These are phyloP conservation scores for Falco biarmicus DNA, from an alignment of 2,797 vertebrate species.

Conservation along the genomic window DNA sequence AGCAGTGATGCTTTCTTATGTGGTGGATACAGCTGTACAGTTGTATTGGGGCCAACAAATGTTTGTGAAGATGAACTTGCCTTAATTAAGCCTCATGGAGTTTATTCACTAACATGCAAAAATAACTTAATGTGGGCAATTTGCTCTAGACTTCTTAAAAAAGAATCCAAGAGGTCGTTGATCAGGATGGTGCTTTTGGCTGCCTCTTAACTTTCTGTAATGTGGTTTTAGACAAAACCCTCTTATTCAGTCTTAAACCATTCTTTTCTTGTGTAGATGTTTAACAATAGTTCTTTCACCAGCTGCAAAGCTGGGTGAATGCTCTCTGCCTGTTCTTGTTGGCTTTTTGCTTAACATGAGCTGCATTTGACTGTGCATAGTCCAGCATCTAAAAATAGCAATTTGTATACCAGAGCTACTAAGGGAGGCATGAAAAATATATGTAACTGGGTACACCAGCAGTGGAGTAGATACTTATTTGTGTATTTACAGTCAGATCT, in stretches of 20 bases:
- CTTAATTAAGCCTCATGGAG: conserved; percentile 26
- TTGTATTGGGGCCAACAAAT: conserved; percentile 15
- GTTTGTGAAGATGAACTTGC: conserved; percentile 14
- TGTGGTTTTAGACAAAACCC: not conserved
- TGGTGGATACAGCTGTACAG: conserved; percentile 36
- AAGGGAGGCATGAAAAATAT: not conserved
- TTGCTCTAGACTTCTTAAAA: conserved; percentile 11
- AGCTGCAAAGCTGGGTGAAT: not conserved
- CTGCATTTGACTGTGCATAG: accelerated
- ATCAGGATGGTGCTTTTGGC: not conserved
- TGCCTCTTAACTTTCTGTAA: not conserved
- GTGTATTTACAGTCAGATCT: not conserved
- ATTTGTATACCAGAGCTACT: not conserved
- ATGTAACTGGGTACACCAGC: not conserved
- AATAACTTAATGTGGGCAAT: conserved; percentile 3
- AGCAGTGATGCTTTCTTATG: not conserved
- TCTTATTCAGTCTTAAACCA: not conserved
- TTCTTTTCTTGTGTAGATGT: not conserved
- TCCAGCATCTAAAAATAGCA: not conserved
- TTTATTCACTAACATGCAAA: conserved; percentile 17
- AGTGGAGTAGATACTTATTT: not conserved
- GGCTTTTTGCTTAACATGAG: not conserved
- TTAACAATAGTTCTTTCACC: not conserved
- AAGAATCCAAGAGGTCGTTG: not conserved
- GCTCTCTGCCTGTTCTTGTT: not conserved